Conservation (phyloP, 2,888 invertebrate genomes). For the Drosophila conformis region DNA sequence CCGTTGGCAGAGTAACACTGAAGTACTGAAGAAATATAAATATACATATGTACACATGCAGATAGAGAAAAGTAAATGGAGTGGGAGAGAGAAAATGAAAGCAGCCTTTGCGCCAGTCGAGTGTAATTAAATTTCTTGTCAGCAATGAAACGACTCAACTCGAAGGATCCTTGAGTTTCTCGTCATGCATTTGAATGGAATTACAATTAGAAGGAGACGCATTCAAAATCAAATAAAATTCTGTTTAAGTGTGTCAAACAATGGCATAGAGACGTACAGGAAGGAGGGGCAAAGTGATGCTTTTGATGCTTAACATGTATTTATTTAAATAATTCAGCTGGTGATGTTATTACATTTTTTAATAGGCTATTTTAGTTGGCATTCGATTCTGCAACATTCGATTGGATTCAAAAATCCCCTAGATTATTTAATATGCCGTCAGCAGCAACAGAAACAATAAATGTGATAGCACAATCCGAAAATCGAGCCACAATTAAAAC, state of each 20-base stretch:
- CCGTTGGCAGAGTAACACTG: background rate
- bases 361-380: constrained; percentile 3
- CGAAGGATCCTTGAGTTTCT: constrained; percentile 26
- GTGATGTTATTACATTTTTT: constrained; percentile 7
- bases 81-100: background rate
- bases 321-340: constrained; percentile 22
- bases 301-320: constrained; percentile 38
- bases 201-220: constrained; percentile 26
- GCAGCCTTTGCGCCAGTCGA: constrained; percentile 25
- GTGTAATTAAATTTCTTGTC: constrained; percentile 54
- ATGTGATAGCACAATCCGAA: constrained; percentile 59
- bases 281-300: background rate
- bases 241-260: constrained; percentile 24
- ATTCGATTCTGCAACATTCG: background rate
- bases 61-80: background rate
- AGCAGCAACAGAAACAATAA: constrained; percentile 9
- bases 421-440: constrained; percentile 52
- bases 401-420: constrained; percentile 14
- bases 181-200: constrained; percentile 21
- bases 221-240: constrained; percentile 40
- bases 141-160: constrained; percentile 37
- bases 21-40: constrained; percentile 4
- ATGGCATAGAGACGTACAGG: background rate
- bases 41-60: constrained; percentile 4
- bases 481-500: constrained; percentile 58